Conservation (phyloP, 2,797 vertebrate species). For the Sebastes hubbsi region DNA sequence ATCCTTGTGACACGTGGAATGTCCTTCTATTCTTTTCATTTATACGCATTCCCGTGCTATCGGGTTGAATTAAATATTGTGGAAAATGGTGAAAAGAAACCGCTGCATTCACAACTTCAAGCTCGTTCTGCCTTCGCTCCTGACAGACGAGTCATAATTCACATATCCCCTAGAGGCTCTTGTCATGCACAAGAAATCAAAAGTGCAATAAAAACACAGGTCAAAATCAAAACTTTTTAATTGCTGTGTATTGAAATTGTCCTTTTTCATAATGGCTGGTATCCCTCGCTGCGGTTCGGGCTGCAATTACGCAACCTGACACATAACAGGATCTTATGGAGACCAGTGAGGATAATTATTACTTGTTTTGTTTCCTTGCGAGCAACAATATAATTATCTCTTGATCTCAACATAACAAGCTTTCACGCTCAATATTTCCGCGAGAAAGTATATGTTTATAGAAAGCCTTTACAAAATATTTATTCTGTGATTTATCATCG, state of each 20-base stretch:
- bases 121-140: neutral
- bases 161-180: neutral
- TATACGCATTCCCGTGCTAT: too few relatives aligned
- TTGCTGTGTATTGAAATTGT: neutral
- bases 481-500: neutral
- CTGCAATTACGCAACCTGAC: constrained; percentile 20
- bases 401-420: constrained; percentile 7
- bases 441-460: neutral
- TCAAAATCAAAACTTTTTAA: neutral
- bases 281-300: neutral
- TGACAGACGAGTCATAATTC: neutral
- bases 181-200: neutral
- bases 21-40: too few relatives aligned
- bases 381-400: constrained; percentile 27
- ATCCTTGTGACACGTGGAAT: too few relatives aligned
- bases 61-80: too few relatives aligned
- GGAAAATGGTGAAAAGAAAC: neutral
- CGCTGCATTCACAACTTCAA: neutral
- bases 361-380: constrained; percentile 11
- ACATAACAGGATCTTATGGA: constrained; percentile 15
- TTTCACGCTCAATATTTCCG: neutral
- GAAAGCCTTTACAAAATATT: neutral
- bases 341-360: constrained; percentile 22
- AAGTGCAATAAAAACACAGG: neutral
- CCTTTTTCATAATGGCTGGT: neutral